Evolutionary conservation across 2,113 vertebrate genomes (phyloP).

Genomic region (Triplophysa dalaica): DNA sequence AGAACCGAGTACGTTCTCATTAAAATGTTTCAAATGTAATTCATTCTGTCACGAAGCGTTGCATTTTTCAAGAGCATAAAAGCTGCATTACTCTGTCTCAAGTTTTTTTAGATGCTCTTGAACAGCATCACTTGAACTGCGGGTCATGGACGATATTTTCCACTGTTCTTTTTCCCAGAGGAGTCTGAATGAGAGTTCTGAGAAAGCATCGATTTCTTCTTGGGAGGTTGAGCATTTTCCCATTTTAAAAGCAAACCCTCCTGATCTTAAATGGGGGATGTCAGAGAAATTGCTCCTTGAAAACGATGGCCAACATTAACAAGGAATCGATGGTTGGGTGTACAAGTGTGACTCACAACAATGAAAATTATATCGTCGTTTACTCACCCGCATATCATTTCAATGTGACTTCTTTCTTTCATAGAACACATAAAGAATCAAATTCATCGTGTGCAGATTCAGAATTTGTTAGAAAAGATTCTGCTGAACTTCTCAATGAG

Average conservation of each 20-base stretch:
- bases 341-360: neutral
- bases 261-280: neutral
- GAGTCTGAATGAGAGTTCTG: neutral
- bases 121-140: slow-evolving; percentile 14
- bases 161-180: neutral
- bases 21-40: too few species aligned
- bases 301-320: neutral
- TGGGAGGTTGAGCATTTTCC: neutral
- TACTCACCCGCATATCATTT: too few species aligned
- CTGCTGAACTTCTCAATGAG: too few species aligned
- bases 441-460: neutral
- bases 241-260: neutral
- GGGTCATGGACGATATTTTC: neutral
- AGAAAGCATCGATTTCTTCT: neutral
- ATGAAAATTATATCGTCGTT: too few species aligned
- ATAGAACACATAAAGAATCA: too few species aligned
- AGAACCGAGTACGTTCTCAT: too few species aligned
- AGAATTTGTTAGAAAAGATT: neutral
- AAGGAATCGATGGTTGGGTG: neutral
- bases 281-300: neutral
- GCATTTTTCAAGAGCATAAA: too few species aligned
- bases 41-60: too few species aligned
- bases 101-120: neutral
- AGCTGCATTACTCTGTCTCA: too few species aligned
- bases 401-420: too few species aligned